Conservation (phyloP, 2,113 vertebrate species). For the Sinocyclocheilus rhinocerous region DNA sequence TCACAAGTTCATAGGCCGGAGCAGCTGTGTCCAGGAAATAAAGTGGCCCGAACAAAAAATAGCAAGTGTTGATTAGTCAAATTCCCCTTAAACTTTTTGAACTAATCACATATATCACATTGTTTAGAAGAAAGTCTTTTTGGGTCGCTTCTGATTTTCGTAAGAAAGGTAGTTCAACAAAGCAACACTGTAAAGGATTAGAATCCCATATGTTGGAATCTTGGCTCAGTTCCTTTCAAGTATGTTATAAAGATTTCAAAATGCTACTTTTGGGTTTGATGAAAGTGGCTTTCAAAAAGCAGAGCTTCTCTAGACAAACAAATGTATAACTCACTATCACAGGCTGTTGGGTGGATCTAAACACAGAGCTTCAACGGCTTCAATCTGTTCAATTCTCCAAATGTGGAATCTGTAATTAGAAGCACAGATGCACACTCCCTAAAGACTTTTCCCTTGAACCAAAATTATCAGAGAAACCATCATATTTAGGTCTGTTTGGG, state of each 20-base stretch:
- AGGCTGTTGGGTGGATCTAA: slow-evolving; percentile 32
- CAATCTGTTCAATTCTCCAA: slow-evolving; percentile 4
- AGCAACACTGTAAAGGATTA: not conserved
- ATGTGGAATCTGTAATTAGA: slow-evolving; percentile 42
- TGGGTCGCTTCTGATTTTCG: no score
- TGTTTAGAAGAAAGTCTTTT: no score
- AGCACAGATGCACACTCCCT: slow-evolving; percentile 39
- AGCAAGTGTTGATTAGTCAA: not conserved
- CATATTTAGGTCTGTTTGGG: not conserved
- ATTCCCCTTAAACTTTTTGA: not conserved
- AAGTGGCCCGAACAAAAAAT: not conserved
- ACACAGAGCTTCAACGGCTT: not conserved
- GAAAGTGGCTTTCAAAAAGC: not conserved
- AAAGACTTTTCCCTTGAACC: slow-evolving; percentile 21
- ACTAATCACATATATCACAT: no score
- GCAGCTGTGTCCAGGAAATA: slow-evolving; percentile 3
- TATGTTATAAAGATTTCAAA: not conserved
- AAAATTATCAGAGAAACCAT: not conserved
- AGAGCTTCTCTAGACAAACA: not conserved
- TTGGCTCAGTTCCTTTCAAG: not conserved
- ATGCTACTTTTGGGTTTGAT: not conserved
- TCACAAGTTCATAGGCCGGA: not conserved
- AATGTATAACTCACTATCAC: not conserved
- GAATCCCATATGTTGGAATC: not conserved
- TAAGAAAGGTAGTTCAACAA: not conserved